Evolutionary conservation across 2,113 vertebrate species (phyloP).

Genomic region (Cryptomyrus ogoouensis): DNA sequence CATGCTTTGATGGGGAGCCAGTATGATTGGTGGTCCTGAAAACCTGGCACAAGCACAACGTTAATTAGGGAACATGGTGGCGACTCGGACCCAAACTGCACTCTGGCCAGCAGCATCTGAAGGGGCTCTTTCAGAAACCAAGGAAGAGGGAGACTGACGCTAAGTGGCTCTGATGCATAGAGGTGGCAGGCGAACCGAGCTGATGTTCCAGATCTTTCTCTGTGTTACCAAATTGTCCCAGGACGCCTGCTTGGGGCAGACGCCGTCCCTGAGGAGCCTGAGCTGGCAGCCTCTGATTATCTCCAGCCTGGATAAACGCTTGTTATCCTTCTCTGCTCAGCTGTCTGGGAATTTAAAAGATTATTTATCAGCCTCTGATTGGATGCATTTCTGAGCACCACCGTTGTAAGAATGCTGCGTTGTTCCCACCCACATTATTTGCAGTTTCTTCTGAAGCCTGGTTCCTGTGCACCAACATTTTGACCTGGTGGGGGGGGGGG

Average conservation of each 20-base stretch:
- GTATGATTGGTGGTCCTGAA: background rate
- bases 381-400: background rate
- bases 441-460: background rate
- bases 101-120: background rate
- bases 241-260: background rate
- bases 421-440: background rate
- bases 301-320: background rate
- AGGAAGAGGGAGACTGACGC: background rate
- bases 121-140: background rate
- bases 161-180: background rate
- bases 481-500: background rate
- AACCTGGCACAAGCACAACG: background rate
- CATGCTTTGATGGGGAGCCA: background rate
- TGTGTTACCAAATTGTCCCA: background rate
- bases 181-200: background rate
- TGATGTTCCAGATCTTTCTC: background rate
- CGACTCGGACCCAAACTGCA: background rate
- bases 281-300: background rate
- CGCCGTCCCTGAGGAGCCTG: background rate
- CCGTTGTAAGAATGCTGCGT: background rate
- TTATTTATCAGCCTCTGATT: background rate
- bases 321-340: background rate
- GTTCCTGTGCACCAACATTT: background rate
- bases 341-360: background rate
- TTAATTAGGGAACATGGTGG: background rate